Conservation (phyloP, 2,797 vertebrate genomes). For the Acanthurus leucopareius region DNA sequence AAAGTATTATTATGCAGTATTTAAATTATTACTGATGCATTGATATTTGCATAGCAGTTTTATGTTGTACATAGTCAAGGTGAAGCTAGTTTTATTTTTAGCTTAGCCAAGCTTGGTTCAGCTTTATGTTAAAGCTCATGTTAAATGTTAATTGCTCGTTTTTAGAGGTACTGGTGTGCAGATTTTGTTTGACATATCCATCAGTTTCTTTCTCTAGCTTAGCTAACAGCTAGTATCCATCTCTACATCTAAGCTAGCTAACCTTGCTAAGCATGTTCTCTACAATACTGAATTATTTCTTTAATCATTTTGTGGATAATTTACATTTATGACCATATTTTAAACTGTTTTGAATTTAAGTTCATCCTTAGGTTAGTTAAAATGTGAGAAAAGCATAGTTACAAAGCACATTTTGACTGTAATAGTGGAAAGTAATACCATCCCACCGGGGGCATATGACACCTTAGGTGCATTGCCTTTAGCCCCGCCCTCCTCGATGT, state of each 20-base stretch:
- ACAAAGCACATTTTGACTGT: background rate
- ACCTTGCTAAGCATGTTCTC: too few species aligned
- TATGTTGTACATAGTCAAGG: background rate
- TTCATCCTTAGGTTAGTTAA: too few species aligned
- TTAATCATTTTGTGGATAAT: too few species aligned
- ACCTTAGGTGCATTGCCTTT: constrained; percentile 60
- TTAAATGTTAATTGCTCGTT: too few species aligned
- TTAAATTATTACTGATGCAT: too few species aligned
- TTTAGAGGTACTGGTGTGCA: too few species aligned
- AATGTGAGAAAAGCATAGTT: background rate
- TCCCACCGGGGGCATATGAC: constrained; percentile 53
- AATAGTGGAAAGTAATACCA: background rate
- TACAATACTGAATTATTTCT: too few species aligned
- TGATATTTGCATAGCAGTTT: background rate
- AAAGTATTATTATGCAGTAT: too few species aligned
- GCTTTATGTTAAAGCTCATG: too few species aligned
- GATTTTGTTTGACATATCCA: too few species aligned
- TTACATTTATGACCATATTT: background rate
- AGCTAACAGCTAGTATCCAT: too few species aligned
- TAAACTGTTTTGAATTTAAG: background rate
- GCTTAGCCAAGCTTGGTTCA: background rate
- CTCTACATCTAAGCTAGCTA: background rate
- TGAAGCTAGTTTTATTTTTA: background rate
- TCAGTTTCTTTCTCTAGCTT: too few species aligned
- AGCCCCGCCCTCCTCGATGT: constrained; percentile 61